These are phyloP conservation scores for Halcyon badia DNA, from an alignment of 2,797 vertebrate genomes.

Conservation along the genomic window DNA sequence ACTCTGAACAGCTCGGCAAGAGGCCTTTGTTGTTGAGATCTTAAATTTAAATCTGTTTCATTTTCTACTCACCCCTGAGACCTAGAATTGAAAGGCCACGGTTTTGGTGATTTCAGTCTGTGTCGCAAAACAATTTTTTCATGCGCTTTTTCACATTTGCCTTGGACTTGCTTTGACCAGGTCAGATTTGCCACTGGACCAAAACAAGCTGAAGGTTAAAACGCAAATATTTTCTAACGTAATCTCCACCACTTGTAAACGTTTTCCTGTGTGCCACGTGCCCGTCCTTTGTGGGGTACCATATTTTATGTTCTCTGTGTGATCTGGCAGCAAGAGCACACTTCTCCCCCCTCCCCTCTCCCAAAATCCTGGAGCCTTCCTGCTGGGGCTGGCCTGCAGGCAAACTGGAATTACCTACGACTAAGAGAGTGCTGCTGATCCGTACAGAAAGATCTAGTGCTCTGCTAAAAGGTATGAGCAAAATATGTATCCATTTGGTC, in stretches of 20 bases:
- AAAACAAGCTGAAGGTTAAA: background rate
- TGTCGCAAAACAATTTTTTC: background rate
- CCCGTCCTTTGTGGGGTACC: accelerated
- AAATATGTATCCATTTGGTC: background rate
- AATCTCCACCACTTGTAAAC: background rate
- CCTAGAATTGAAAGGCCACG: background rate
- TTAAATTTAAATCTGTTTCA: background rate
- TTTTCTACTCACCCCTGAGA: background rate
- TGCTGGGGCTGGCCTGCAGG: background rate
- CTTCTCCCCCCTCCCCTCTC: background rate
- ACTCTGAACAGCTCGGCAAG: background rate
- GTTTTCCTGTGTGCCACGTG: accelerated
- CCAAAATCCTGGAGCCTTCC: background rate
- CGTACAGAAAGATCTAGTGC: no score
- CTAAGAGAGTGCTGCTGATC: background rate
- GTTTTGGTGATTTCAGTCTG: background rate
- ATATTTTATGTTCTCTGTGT: background rate
- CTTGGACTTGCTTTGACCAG: background rate
- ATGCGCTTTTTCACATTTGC: background rate
- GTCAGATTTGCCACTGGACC: background rate
- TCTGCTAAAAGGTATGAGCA: background rate
- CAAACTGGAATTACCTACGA: background rate
- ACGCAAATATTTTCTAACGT: no score
- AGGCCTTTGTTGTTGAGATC: background rate
- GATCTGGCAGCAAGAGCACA: background rate